Evolutionary conservation across 2,113 vertebrate genomes (phyloP).

Genomic region (Mormyrus lacerda): DNA sequence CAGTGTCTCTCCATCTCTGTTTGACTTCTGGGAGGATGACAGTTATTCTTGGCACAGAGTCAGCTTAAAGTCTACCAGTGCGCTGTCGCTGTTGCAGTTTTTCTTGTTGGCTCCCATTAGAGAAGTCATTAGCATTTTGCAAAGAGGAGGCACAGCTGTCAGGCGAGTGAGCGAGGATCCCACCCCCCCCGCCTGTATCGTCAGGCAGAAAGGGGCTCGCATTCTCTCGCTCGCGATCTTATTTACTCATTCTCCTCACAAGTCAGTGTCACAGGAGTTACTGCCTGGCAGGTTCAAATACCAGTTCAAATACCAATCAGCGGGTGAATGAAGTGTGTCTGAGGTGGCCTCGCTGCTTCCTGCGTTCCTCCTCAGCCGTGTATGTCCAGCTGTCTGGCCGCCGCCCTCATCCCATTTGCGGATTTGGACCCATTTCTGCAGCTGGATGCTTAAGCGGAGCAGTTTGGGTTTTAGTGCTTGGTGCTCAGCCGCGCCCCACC

Average conservation of each 20-base stretch:
- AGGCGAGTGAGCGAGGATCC: background rate
- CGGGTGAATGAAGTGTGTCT: background rate
- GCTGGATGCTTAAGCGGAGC: background rate
- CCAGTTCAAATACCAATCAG: background rate
- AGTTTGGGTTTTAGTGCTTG: background rate
- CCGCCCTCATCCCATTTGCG: background rate
- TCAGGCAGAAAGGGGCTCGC: background rate
- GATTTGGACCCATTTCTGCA: background rate
- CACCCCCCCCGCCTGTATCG: background rate
- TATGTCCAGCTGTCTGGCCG: background rate
- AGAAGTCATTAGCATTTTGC: conserved; percentile 17
- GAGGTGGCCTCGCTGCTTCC: background rate
- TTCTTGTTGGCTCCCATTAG: conserved; percentile 9
- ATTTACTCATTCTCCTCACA: background rate
- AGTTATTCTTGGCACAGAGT: conserved; percentile 24
- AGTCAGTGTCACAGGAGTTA: background rate
- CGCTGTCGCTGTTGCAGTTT: conserved; percentile 11
- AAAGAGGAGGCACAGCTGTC: conserved; percentile 14
- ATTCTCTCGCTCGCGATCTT: background rate
- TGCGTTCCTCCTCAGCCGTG: background rate
- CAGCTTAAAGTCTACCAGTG: conserved; percentile 9
- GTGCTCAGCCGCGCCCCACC: background rate
- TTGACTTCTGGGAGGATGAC: conserved; percentile 11
- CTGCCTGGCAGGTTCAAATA: conserved; percentile 1
- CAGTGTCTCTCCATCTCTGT: background rate